A percentile compares a stretch with the other conserved stretches of the same genome.
Conservation (phyloP, 92 coral and sea anemone species). For the Phenganax stokvisi region DNA sequence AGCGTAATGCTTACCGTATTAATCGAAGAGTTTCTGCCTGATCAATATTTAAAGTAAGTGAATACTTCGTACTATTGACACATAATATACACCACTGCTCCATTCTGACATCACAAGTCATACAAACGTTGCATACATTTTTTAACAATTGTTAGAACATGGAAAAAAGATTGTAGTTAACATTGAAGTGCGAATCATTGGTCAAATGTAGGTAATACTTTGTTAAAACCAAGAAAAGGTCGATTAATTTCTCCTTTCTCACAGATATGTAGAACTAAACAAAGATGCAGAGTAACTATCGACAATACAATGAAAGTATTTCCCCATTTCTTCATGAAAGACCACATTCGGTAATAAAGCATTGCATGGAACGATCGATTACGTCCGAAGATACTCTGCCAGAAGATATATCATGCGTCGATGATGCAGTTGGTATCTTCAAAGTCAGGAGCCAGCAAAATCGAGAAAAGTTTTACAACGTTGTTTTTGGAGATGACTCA, state of each 20-base stretch:
- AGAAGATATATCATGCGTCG: slow-evolving; percentile 16
- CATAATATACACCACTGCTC: no score
- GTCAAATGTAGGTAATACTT: no score
- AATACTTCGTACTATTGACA: no score
- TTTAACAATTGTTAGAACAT: no score
- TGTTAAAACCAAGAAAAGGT: neutral
- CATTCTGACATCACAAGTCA: no score
- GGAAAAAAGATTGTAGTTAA: no score
- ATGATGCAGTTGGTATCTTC: slow-evolving; percentile 1
- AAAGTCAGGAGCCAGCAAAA: slow-evolving; percentile 23
- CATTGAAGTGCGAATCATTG: no score
- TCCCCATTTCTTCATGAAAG: slow-evolving; percentile 43
- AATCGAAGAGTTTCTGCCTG: slow-evolving; percentile 2
- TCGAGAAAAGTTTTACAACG: neutral
- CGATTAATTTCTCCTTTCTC: neutral
- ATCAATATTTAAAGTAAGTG: slow-evolving; percentile 33
- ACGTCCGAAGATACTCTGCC: slow-evolving; percentile 18
- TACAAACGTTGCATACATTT: no score
- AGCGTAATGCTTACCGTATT: neutral
- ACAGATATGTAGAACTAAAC: slow-evolving; percentile 37
- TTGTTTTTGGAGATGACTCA: slow-evolving; percentile 42
- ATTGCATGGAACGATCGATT: slow-evolving; percentile 33
- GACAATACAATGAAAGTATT: slow-evolving; percentile 1
- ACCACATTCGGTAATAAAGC: slow-evolving; percentile 36
- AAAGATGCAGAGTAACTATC: slow-evolving; percentile 22